Evolutionary conservation across 2,888 invertebrate genomes (phyloP), one percentile per base, ranked within the genome.

Genomic region (Crossocerus cetratus): DNA sequence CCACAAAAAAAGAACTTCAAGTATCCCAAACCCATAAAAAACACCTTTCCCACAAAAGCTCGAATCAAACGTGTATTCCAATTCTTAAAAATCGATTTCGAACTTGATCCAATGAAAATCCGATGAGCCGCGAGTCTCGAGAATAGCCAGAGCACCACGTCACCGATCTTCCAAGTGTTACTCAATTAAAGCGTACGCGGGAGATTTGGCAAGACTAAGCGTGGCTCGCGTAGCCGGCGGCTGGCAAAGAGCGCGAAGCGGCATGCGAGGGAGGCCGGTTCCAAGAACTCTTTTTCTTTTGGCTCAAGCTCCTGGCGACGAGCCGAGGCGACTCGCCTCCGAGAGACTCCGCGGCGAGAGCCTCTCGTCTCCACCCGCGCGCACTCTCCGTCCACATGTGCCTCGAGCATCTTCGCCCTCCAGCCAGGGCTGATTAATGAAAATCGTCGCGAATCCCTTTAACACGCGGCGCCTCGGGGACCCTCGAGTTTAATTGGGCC

Each of bases 201-300:
- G 61, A n/a, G n/a, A 65, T 78, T 80, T 82, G 80, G 80, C 82
- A 82, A 72, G 68, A 65, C n/a, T n/a, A n/a, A 13, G 54, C 23
- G 45, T 55, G 3, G 18, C 67, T 69, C 67, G 59, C 73, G 55
- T n/a, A n/a, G 56, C 62, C 63, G 73, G 60, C 61, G 67, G 67
- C 72, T 70, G 70, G 71, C 65, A 60, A 71, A 71, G 57, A 42
- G 64, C 57, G 49, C 70, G 72, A 49, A 49, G n/a, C 72, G 77
- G 67, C 79, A 62, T 55, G 58, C 65, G 69, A 57, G 61, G 62
- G 44, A 60, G 43, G 63, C 65, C 65, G 54, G 73, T 72, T 80
- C 79, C 72, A 71, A 78, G 73, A 80, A 76, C 72, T 74, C 74
- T 79, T 81, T 73, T 79, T 76, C 76, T 76, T 70, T 79, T 80